Conservation (phyloP, 2,113 vertebrate species). For the Mormoops blainvillei region DNA sequence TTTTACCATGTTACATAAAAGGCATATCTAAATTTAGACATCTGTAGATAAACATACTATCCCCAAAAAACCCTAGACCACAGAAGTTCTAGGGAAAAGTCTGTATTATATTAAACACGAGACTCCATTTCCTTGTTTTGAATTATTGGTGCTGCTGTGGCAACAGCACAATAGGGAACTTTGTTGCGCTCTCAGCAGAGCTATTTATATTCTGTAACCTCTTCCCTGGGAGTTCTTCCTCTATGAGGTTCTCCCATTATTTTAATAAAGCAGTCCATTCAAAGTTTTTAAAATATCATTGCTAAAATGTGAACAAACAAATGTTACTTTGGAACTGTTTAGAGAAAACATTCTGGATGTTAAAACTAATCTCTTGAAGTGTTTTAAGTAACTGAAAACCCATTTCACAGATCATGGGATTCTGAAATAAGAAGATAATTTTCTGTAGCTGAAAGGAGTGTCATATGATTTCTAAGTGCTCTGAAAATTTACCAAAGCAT, state of each 20-base stretch:
- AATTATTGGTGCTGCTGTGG: slow-evolving; percentile 67
- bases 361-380: slow-evolving; percentile 31
- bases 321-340: not conserved
- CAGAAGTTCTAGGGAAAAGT: slow-evolving; percentile 63
- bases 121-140: slow-evolving; percentile 71
- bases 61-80: slow-evolving; percentile 51
- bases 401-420: slow-evolving; percentile 49
- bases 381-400: slow-evolving; percentile 18
- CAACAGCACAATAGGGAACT: slow-evolving; percentile 66
- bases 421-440: slow-evolving; percentile 6
- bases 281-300: not conserved
- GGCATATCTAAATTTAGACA: slow-evolving; percentile 65
- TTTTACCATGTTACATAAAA: slow-evolving; percentile 59
- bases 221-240: slow-evolving; percentile 58
- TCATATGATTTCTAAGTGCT: not conserved
- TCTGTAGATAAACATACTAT: slow-evolving; percentile 64
- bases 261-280: slow-evolving; percentile 43
- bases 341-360: not conserved
- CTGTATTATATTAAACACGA: slow-evolving; percentile 67
- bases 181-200: slow-evolving; percentile 65
- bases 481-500: not conserved
- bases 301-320: slow-evolving; percentile 19
- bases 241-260: slow-evolving; percentile 37
- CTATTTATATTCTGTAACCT: slow-evolving; percentile 70
- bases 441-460: not conserved